These are phyloP conservation scores for Spatula versicolor DNA, from an alignment of 2,797 vertebrate species.

Conservation along the genomic window DNA sequence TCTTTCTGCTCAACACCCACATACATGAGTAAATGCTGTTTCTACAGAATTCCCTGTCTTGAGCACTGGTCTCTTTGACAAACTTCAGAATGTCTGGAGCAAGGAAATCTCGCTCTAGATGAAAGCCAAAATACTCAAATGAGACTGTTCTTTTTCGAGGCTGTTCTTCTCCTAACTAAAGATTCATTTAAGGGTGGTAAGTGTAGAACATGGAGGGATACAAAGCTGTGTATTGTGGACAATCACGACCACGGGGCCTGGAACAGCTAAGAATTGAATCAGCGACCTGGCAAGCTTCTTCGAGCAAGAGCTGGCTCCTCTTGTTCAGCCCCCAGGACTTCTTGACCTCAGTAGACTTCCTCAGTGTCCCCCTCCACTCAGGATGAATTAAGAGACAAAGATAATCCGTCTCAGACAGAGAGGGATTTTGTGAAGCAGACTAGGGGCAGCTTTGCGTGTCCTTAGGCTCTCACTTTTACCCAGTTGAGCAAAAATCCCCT, in stretches of 20 bases:
- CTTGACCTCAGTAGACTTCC: not conserved
- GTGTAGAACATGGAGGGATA: not conserved
- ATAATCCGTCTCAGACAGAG: slow-evolving; percentile 7
- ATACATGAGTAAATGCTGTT: not conserved
- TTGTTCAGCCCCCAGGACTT: not conserved
- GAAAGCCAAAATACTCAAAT: not conserved
- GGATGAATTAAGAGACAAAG: slow-evolving; percentile 29
- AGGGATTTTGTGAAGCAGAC: not conserved
- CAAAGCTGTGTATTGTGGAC: not conserved
- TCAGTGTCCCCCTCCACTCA: not conserved
- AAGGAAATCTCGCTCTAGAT: not conserved
- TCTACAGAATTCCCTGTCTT: not conserved
- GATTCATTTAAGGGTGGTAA: not conserved
- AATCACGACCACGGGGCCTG: not conserved
- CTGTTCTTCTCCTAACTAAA: not conserved
- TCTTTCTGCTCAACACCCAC: not conserved
- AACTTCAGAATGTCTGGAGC: not conserved
- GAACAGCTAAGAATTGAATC: not conserved
- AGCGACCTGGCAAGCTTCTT: not conserved
- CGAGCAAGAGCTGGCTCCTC: not conserved
- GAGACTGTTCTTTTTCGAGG: not conserved
- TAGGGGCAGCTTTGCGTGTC: not conserved
- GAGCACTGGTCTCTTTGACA: not conserved
- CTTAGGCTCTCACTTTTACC: not conserved
- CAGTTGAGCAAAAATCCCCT: not conserved